phyloP scores from a whole-genome alignment of 1,140 invertebrate species.

The Drosophila repleta region DNA sequence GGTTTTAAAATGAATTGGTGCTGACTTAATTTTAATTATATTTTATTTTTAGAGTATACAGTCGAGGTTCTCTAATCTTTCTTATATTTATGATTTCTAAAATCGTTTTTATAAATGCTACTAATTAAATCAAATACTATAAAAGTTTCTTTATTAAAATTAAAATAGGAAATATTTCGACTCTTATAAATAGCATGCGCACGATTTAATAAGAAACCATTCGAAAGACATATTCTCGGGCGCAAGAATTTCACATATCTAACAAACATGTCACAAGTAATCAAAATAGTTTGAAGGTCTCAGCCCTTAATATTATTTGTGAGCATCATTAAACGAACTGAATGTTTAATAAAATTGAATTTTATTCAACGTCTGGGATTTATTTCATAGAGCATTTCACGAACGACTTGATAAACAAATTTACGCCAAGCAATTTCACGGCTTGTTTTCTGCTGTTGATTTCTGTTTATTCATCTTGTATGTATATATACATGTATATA shows the following conservation, averaged over 20 bases:
- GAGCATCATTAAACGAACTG: background rate
- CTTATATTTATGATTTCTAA: background rate
- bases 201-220: background rate
- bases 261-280: background rate
- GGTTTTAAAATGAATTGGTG: too few species aligned
- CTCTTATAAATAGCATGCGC: background rate
- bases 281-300: background rate
- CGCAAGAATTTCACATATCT: background rate
- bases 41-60: background rate
- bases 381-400: slow-evolving; percentile 27
- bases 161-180: background rate
- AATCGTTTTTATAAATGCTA: slow-evolving; percentile 9
- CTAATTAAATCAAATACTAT: slow-evolving; percentile 23
- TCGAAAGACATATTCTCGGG: background rate
- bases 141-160: background rate
- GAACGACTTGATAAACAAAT: slow-evolving; percentile 6
- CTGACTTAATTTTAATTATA: too few species aligned
- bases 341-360: slow-evolving; percentile 1
- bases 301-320: background rate
- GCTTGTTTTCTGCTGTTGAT: slow-evolving; percentile 44
- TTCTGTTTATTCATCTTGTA: slow-evolving; percentile 33
- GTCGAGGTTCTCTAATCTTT: background rate
- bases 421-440: slow-evolving; percentile 35
- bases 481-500: slow-evolving; percentile 27
- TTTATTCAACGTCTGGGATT: background rate